These are phyloP conservation scores for Ptychobarbus kaznakovi DNA, from an alignment of 2,797 vertebrate genomes.

Conservation along the genomic window DNA sequence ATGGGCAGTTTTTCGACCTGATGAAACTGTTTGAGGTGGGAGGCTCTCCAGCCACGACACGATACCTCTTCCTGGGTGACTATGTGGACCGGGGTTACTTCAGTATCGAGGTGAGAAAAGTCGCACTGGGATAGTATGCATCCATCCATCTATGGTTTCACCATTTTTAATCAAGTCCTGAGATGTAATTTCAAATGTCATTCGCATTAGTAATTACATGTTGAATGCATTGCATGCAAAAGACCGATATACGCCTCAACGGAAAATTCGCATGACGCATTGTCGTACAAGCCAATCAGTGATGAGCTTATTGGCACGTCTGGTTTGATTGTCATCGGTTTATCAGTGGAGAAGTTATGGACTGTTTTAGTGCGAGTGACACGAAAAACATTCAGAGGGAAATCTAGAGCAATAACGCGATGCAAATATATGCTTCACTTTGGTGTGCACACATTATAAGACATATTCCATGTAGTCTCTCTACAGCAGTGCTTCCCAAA, in stretches of 20 bases:
- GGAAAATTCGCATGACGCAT: no score
- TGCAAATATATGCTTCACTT: neutral
- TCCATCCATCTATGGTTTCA: neutral
- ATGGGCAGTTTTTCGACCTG: conserved; percentile 86
- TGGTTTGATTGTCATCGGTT: no score
- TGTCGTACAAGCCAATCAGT: no score
- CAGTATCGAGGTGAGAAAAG: conserved; percentile 83
- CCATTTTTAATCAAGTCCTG: neutral
- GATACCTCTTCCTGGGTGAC: conserved; percentile 86
- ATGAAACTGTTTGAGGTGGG: conserved; percentile 89
- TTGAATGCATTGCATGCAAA: no score
- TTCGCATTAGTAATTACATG: no score
- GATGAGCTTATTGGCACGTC: no score
- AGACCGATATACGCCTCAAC: no score
- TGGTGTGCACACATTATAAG: neutral
- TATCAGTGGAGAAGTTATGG: no score
- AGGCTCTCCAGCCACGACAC: conserved; percentile 84
- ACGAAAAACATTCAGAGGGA: no score
- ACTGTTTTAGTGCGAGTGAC: no score
- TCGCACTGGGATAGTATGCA: neutral
- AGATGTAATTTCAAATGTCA: no score
- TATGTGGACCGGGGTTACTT: conserved; percentile 88
- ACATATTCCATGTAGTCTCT: neutral
- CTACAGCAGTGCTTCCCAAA: neutral
- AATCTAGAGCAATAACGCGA: no score